These are phyloP conservation scores for Muraenolepis orangiensis DNA, from an alignment of 2,797 vertebrate genomes.

Conservation along the genomic window DNA sequence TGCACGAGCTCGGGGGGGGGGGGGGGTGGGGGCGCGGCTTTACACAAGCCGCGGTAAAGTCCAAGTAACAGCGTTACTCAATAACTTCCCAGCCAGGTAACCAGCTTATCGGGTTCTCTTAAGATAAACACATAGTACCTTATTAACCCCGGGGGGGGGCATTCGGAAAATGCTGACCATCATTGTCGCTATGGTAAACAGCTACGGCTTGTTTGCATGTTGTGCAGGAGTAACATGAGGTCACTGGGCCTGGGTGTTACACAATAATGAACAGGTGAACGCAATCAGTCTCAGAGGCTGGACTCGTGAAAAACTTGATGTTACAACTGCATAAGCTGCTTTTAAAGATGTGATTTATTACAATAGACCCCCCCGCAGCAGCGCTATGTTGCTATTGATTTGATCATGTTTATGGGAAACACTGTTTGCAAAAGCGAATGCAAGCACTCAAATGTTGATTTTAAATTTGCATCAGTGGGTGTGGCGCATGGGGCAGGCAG, in stretches of 20 bases:
- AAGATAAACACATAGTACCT: neutral
- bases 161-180: neutral
- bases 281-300: neutral
- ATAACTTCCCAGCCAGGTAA: neutral
- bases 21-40: neutral
- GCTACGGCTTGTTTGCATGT: neutral
- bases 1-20: neutral
- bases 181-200: neutral
- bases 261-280: neutral
- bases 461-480: too few species aligned
- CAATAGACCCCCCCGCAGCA: too few species aligned
- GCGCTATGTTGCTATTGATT: too few species aligned
- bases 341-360: too few species aligned
- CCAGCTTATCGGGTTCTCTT: neutral
- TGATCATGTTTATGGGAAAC: too few species aligned
- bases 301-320: too few species aligned
- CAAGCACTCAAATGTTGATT: too few species aligned
- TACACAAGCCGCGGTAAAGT: neutral
- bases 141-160: neutral
- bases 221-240: neutral
- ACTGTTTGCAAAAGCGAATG: too few species aligned
- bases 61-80: neutral
- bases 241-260: neutral
- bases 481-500: too few species aligned
- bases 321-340: too few species aligned